Evolutionary conservation across 2,113 vertebrate genomes (phyloP).

Genomic region (Psilopsiagon aymara): DNA sequence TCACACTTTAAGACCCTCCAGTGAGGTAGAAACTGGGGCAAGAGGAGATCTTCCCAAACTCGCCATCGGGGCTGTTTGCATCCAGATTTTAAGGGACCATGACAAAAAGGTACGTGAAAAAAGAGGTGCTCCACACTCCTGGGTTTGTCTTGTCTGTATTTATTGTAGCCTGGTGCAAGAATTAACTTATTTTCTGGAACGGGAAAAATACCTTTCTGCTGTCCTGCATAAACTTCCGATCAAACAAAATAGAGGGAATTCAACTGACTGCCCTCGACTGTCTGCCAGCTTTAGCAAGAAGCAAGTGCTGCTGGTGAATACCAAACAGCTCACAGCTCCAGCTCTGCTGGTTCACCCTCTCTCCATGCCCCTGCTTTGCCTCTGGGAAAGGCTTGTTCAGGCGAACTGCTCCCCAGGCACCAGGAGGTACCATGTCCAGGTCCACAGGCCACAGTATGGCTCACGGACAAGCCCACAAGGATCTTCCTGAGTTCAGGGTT

Average conservation of each 20-base stretch:
- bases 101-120: rapidly evolving
- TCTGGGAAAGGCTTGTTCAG: not conserved
- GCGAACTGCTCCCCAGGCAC: not conserved
- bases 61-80: rapidly evolving
- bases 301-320: not conserved
- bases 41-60: not conserved
- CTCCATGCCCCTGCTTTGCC: not conserved
- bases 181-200: not conserved
- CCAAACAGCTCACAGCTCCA: not conserved
- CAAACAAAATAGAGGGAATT: not conserved
- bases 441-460: rapidly evolving
- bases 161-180: not conserved
- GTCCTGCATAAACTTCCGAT: not conserved
- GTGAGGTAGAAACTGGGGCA: not conserved
- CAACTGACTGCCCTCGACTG: not conserved
- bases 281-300: not conserved
- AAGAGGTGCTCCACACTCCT: not conserved
- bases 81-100: not conserved
- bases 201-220: not conserved
- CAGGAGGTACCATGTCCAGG: rapidly evolving
- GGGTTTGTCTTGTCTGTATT: not conserved
- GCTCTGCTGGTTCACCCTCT: not conserved
- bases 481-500: not conserved
- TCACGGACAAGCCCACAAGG: not conserved
- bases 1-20: not conserved